phyloP scores from a whole-genome alignment of 2,888 invertebrate genomes.

The Rambutsinella grinnellia region DNA sequence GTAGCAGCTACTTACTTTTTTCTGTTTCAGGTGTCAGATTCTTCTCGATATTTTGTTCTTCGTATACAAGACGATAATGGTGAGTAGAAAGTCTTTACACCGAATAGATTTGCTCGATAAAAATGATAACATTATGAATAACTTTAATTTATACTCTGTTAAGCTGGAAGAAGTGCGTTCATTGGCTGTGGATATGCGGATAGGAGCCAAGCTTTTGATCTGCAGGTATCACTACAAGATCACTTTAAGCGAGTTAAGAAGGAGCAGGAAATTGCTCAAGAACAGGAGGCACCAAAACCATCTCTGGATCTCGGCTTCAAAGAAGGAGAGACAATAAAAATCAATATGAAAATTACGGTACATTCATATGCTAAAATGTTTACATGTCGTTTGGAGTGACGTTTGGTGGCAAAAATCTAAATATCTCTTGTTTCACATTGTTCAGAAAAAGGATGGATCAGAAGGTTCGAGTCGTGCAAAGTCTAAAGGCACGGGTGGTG shows the following conservation, averaged over 20 bases:
- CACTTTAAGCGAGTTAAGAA: conserved; percentile 96
- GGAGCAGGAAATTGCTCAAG: conserved; percentile 79
- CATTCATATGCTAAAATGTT: too few species aligned
- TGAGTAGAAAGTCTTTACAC: conserved; percentile 67
- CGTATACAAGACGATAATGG: conserved; percentile 95
- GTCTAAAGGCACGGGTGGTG: conserved; percentile 71
- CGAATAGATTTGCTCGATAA: too few species aligned
- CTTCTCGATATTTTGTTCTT: conserved; percentile 97
- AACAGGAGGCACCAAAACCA: conserved; percentile 78
- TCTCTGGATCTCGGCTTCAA: conserved; percentile 97
- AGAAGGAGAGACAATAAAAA: conserved; percentile 99
- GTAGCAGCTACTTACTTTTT: too few species aligned
- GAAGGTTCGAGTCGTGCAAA: conserved; percentile 80
- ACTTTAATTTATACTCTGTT: neutral
- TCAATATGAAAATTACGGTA: conserved; percentile 97
- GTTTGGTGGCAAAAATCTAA: neutral
- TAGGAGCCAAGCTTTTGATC: conserved; percentile 97
- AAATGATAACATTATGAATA: neutral
- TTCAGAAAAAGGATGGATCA: conserved; percentile 89
- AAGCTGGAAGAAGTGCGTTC: conserved; percentile 83
- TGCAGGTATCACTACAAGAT: conserved; percentile 98
- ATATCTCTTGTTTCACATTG: too few species aligned
- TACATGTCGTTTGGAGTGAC: neutral
- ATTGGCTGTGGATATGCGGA: conserved; percentile 98
- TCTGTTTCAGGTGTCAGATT: too few species aligned